Conservation (phyloP, 2,888 invertebrate species). For the Muscina levida region DNA sequence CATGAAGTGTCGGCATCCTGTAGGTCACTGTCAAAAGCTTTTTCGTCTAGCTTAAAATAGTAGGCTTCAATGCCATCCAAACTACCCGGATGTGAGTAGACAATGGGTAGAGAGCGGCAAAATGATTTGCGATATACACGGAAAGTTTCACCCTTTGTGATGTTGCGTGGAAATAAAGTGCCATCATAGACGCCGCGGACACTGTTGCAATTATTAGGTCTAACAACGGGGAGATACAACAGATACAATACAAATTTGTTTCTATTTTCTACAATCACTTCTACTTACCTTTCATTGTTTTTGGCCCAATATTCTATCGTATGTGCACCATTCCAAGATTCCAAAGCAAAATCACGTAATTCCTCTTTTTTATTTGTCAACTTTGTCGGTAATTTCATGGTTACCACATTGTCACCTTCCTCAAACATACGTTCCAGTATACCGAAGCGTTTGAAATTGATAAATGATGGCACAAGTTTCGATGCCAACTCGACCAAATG, state of each 20-base stretch:
- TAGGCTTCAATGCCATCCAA: conserved; percentile 82
- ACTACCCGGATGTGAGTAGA: conserved; percentile 77
- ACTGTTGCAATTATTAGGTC: conserved; percentile 84
- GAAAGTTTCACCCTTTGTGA: conserved; percentile 82
- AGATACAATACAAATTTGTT: not conserved
- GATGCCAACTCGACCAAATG: conserved; percentile 86
- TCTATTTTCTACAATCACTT: conserved; percentile 48
- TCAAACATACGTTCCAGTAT: conserved; percentile 88
- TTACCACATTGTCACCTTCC: conserved; percentile 83
- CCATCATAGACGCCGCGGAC: conserved; percentile 87
- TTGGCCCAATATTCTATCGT: conserved; percentile 86
- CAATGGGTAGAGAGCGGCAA: conserved; percentile 85
- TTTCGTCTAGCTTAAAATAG: conserved; percentile 83
- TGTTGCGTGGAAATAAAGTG: conserved; percentile 84
- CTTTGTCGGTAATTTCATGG: conserved; percentile 80
- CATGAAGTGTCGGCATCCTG: conserved; percentile 84
- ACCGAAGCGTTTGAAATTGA: conserved; percentile 90
- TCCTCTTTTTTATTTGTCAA: conserved; percentile 76
- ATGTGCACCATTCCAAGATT: conserved; percentile 84
- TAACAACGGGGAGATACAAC: conserved; percentile 68
- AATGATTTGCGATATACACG: conserved; percentile 87
- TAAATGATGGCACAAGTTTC: conserved; percentile 87
- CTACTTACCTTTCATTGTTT: conserved; percentile 73
- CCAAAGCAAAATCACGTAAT: conserved; percentile 81
- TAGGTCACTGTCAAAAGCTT: conserved; percentile 82